These are phyloP conservation scores for Ciconia maguari DNA, from an alignment of 2,113 vertebrate genomes.

Conservation along the genomic window DNA sequence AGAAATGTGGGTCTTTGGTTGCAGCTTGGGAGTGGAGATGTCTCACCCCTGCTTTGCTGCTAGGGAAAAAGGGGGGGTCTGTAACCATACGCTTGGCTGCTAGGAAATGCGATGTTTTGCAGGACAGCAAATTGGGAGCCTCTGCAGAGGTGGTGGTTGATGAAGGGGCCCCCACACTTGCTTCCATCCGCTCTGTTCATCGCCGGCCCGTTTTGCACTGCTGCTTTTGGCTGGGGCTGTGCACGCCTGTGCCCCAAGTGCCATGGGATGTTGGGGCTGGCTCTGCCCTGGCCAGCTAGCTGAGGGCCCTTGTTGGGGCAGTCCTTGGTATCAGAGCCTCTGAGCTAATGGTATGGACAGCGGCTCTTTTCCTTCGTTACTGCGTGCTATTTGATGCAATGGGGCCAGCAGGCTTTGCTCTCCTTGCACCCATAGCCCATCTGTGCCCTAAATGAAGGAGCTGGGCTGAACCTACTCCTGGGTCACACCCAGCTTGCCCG, in stretches of 20 bases:
- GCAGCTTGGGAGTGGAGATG: too few species aligned
- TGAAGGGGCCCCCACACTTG: neutral
- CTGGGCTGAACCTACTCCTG: too few species aligned
- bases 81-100: accelerated
- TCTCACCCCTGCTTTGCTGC: neutral
- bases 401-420: neutral
- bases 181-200: neutral
- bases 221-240: neutral
- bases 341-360: accelerated
- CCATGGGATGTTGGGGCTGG: accelerated
- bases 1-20: neutral
- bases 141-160: neutral
- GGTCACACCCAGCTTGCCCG: neutral
- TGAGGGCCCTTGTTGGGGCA: neutral
- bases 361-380: neutral
- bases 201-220: accelerated
- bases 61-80: accelerated
- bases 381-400: accelerated
- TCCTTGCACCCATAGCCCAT: neutral
- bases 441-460: neutral
- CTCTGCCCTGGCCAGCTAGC: neutral
- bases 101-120: neutral
- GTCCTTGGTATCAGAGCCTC: neutral
- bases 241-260: too few species aligned
- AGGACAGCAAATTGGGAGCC: neutral